phyloP scores from a whole-genome alignment of 1,140 invertebrate genomes.

The Hyles vespertilio region DNA sequence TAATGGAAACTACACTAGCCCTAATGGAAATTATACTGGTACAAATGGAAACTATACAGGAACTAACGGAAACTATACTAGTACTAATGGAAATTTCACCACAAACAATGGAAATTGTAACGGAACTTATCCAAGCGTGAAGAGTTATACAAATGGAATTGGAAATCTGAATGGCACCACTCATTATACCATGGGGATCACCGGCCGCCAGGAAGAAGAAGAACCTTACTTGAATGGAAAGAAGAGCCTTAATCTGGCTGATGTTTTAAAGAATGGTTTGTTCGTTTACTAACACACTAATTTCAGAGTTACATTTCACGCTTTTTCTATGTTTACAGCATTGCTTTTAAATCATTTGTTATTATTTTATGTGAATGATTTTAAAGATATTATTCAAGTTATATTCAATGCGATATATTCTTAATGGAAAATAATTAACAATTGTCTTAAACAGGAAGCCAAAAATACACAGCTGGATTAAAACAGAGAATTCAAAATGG shows the following conservation, averaged over 20 bases:
- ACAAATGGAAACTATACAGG: constrained; percentile 17
- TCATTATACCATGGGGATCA: constrained; percentile 33
- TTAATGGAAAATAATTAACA: background rate
- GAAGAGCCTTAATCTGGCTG: constrained; percentile 35
- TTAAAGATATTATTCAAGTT: too few species aligned
- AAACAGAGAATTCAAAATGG: constrained; percentile 77
- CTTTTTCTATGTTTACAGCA: constrained; percentile 7
- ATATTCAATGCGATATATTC: background rate
- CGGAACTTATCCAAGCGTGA: constrained; percentile 17
- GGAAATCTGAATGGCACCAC: constrained; percentile 9
- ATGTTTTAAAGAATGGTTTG: constrained; percentile 65
- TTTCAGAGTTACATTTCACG: constrained; percentile 24
- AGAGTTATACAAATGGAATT: constrained; percentile 26
- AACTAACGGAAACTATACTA: constrained; percentile 24
- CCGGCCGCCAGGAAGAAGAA: constrained; percentile 41
- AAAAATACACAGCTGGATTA: constrained; percentile 75
- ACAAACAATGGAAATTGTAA: constrained; percentile 26
- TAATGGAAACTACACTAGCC: constrained; percentile 8
- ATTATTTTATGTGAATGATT: background rate
- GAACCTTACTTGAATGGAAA: constrained; percentile 33
- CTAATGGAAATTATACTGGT: constrained; percentile 8
- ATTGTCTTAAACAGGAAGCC: constrained; percentile 57
- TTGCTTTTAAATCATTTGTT: constrained; percentile 13
- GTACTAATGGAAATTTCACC: constrained; percentile 21
- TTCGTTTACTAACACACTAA: constrained; percentile 61